Evolutionary conservation across 2,113 vertebrate genomes (phyloP).

Genomic region (Heliornis fulica): DNA sequence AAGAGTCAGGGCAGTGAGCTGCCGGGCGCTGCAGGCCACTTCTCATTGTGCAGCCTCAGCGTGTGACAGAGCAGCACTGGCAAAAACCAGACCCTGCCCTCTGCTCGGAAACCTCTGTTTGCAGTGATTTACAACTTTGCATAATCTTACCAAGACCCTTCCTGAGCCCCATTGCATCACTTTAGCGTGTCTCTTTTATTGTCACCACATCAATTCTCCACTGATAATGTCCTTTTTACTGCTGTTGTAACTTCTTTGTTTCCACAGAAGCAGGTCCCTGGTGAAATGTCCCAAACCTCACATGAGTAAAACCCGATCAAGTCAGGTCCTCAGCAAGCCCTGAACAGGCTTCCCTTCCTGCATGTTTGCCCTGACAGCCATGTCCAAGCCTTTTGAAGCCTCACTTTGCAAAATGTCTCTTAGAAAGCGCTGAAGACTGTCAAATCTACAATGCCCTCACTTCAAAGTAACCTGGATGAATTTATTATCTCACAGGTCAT

Average conservation of each 20-base stretch:
- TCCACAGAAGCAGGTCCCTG: background rate
- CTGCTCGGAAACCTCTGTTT: background rate
- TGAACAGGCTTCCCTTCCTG: background rate
- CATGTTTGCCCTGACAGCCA: background rate
- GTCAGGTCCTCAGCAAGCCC: background rate
- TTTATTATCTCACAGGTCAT: background rate
- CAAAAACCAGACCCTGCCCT: background rate
- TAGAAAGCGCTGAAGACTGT: background rate
- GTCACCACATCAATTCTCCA: background rate
- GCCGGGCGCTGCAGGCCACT: background rate
- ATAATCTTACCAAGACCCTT: background rate
- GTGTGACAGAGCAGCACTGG: background rate
- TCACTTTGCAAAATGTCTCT: background rate
- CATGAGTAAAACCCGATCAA: background rate
- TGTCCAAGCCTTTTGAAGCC: background rate
- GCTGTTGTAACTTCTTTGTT: background rate
- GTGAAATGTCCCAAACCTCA: background rate
- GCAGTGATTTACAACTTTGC: background rate
- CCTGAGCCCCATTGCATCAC: background rate
- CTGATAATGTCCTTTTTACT: background rate
- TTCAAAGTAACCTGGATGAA: background rate
- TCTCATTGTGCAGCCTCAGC: background rate
- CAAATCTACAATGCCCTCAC: background rate
- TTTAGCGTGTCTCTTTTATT: background rate
- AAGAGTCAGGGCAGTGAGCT: background rate